Evolutionary conservation across 2,888 invertebrate species (phyloP), one percentile per base, ranked within the genome.

Genomic region (Globia sparganii): DNA sequence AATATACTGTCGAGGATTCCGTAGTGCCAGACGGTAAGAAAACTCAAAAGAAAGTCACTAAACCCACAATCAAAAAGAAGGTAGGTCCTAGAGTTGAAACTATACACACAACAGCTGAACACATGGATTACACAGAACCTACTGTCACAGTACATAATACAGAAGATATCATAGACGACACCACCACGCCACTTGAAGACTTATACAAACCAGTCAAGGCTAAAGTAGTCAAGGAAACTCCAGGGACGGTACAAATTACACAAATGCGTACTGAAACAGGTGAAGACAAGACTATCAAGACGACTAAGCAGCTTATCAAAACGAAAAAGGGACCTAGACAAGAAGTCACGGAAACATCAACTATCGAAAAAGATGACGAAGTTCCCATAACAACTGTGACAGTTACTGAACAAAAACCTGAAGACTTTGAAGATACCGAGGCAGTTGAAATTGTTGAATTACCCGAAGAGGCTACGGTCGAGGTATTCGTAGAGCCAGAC

Each of bases 41-140:
- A 1, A 62, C 9, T 8, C 61, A 53, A 28, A 75, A 80, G 13
- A 56, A 49, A 73, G n/a, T 77, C 0, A 75, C 64, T 0, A 80
- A 75, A 46, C 59, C 81, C 1, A 68, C 9, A 0, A 68, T 76
- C n/a, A 78, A 72, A 81, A 81, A 72, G 59, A 84, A 85, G 58
- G 81, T 77, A 70, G 84, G 84, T 58, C 81, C 78, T 0, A 75
- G 40, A 3, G 34, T 84, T 0, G 82, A 85, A 73, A 87, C 86
- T 0, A 86, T 84, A 62, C 4, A 84, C 2, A 81, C 84, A 1
- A 80, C 64, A 0, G 94, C 94, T 84, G 93, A 91, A 89, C 87
- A 92, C 78, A 82, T 94, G 92, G 90, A 97, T 88, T 90, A 95
- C 90, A 94, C 94, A 74, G 49, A 90, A 62, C 89, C 92, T 18